Evolutionary conservation across 2,797 vertebrate species (phyloP).

Genomic region (Harpagifer antarcticus): DNA sequence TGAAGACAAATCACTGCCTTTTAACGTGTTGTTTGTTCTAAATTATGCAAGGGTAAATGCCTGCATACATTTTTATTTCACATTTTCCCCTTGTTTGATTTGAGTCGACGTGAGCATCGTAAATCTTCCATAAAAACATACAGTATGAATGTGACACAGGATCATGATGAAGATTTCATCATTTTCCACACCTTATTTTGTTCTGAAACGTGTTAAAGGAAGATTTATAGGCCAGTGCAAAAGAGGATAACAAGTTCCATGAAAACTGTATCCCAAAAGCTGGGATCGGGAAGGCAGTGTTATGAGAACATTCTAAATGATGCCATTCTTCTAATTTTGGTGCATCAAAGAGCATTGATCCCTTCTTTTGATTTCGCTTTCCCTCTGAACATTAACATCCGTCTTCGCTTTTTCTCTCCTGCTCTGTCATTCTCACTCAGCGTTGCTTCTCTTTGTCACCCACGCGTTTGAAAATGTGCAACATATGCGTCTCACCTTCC

Average conservation of each 20-base stretch:
- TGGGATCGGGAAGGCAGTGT: conserved; percentile 26
- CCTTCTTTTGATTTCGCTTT: conserved; percentile 55
- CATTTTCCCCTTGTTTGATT: background rate
- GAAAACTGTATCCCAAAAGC: conserved; percentile 57
- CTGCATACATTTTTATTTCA: background rate
- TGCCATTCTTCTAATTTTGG: conserved; percentile 57
- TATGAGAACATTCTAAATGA: conserved; percentile 42
- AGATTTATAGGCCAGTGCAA: conserved; percentile 11
- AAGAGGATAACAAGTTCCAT: conserved; percentile 30
- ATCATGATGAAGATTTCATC: background rate
- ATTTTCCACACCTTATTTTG: background rate
- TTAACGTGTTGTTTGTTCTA: background rate
- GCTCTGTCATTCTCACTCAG: conserved; percentile 36
- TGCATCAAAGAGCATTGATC: conserved; percentile 67
- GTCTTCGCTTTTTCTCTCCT: conserved; percentile 38
- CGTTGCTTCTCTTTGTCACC: conserved; percentile 49
- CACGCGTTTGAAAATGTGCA: conserved; percentile 51
- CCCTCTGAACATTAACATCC: conserved; percentile 55
- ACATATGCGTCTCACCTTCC: conserved; percentile 49
- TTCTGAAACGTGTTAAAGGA: conserved; percentile 16
- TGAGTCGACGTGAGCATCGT: background rate
- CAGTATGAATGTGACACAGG: conserved; percentile 15
- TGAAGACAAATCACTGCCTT: background rate
- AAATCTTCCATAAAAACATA: conserved; percentile 4
- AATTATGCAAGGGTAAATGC: background rate